These are phyloP conservation scores for Macrotis lagotis DNA, from an alignment of 2,113 vertebrate species.

Conservation along the genomic window DNA sequence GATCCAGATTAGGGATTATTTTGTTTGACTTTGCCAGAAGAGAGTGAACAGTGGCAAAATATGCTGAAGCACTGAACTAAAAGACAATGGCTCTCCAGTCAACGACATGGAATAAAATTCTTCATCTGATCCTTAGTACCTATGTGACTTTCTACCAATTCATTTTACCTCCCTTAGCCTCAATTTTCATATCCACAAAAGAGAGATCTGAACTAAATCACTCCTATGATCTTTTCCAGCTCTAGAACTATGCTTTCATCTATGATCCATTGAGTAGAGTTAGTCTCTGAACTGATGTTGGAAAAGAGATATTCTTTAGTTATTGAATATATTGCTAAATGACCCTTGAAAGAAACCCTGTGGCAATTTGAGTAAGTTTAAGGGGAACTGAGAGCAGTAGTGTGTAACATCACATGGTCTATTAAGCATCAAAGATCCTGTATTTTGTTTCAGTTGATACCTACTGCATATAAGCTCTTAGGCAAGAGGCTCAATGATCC, in stretches of 20 bases:
- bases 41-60: background rate
- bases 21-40: background rate
- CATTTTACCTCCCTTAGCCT: background rate
- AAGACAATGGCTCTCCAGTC: background rate
- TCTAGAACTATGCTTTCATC: background rate
- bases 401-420: background rate
- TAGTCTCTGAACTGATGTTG: slow-evolving; percentile 7
- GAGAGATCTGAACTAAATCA: background rate
- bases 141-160: background rate
- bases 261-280: background rate
- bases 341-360: background rate
- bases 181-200: background rate
- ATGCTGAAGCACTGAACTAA: background rate
- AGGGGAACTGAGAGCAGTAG: background rate
- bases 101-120: background rate
- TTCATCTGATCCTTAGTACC: background rate
- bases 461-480: background rate
- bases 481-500: background rate
- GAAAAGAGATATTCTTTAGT: background rate
- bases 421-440: background rate
- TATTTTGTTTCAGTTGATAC: background rate
- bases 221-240: background rate
- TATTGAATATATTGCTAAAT: background rate
- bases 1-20: background rate
- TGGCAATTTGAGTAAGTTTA: slow-evolving; percentile 1